These are phyloP conservation scores for Ashinkailepas kermadecensis DNA, from an alignment of 2,888 invertebrate species.

Conservation along the genomic window DNA sequence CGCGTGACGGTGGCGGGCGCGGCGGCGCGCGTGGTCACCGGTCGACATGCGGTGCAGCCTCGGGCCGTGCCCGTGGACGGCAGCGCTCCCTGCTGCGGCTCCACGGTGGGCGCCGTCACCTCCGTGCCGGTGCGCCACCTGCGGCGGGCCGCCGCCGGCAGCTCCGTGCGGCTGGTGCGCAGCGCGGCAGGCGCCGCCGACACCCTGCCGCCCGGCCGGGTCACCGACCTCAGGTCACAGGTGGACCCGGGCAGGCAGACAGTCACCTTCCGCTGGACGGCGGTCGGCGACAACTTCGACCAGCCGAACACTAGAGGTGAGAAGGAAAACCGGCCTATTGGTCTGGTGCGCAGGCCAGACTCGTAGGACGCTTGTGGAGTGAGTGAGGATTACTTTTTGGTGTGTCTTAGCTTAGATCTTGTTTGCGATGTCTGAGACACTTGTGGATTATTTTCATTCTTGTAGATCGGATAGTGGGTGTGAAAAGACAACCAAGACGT, in stretches of 20 bases:
- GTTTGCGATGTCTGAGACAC: too few species aligned
- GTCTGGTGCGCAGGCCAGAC: too few species aligned
- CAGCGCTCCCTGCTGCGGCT: conserved; percentile 35
- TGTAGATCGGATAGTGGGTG: too few species aligned
- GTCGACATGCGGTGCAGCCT: too few species aligned
- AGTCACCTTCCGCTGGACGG: conserved; percentile 52
- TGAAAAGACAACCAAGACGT: too few species aligned
- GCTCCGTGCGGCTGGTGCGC: conserved; percentile 2
- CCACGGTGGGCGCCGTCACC: conserved; percentile 27
- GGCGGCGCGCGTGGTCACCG: conserved; percentile 30
- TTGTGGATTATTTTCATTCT: too few species aligned
- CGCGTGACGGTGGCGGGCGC: conserved; percentile 29
- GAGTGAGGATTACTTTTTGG: too few species aligned
- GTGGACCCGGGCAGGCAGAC: conserved; percentile 46
- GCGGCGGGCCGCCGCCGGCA: conserved; percentile 14
- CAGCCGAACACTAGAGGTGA: not conserved
- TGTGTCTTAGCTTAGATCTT: too few species aligned
- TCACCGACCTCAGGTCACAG: conserved; percentile 50
- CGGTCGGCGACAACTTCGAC: conserved; percentile 47
- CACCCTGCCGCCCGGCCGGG: conserved; percentile 45
- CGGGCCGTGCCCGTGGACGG: conserved; percentile 34
- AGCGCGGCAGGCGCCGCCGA: conserved; percentile 39
- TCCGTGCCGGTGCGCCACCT: too few species aligned
- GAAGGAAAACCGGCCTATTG: not conserved
- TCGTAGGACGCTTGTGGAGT: too few species aligned